Evolutionary conservation across 1,140 invertebrate genomes (phyloP).

Genomic region (Drosophila bifasciata): DNA sequence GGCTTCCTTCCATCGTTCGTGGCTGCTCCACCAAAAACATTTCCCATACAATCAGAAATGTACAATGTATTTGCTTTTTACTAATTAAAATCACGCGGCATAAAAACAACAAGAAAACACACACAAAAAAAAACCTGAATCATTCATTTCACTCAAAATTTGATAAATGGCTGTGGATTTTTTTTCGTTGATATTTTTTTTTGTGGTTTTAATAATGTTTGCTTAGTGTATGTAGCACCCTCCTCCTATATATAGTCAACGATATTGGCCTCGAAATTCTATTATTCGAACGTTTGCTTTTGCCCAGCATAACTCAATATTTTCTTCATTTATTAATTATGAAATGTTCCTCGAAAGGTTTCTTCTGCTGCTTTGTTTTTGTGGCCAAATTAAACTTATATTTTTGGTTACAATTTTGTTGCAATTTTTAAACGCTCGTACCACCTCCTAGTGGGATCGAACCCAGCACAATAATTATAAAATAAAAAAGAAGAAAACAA

Average conservation of each 20-base stretch:
- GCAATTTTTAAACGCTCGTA: constrained; percentile 4
- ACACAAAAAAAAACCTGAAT: constrained; percentile 57
- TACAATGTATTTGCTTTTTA: constrained; percentile 61
- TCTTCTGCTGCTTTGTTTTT: no score
- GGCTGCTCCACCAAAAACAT: constrained; percentile 5
- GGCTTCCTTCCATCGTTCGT: constrained; percentile 7
- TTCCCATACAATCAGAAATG: constrained; percentile 28
- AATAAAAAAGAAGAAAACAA: constrained; percentile 11
- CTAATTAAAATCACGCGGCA: constrained; percentile 69
- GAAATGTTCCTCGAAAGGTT: not conserved
- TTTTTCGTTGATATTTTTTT: constrained; percentile 20
- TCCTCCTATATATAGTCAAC: constrained; percentile 42
- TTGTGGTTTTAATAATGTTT: no score
- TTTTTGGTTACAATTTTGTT: constrained; percentile 24
- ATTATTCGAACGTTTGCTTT: constrained; percentile 22
- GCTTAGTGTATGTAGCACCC: no score
- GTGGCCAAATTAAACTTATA: not conserved
- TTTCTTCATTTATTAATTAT: constrained; percentile 35
- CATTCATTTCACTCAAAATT: constrained; percentile 77
- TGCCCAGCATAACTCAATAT: constrained; percentile 40
- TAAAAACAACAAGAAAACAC: constrained; percentile 12
- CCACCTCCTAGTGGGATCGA: constrained; percentile 17
- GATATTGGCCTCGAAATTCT: constrained; percentile 58
- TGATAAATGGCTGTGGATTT: constrained; percentile 67
- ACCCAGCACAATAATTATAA: constrained; percentile 40